A percentile compares a stretch with the other conserved stretches of the same genome.
Conservation (phyloP, 2,113 vertebrate species). For the Rhagologus leucostigma region DNA sequence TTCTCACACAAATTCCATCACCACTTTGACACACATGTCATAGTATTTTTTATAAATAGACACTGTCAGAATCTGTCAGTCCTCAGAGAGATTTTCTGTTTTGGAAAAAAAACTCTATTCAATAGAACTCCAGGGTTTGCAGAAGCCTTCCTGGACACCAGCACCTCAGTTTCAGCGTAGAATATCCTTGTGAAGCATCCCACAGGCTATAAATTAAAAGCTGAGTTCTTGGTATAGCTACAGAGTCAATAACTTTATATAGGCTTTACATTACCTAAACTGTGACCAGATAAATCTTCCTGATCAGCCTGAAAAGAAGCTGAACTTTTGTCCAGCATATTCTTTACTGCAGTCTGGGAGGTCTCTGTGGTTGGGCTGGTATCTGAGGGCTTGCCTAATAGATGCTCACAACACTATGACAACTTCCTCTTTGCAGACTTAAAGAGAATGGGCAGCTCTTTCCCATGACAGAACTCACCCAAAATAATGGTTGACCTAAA, state of each 20-base stretch:
- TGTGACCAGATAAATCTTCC: background rate
- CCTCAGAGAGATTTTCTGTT: background rate
- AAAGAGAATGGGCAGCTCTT: background rate
- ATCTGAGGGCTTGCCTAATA: background rate
- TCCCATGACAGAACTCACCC: background rate
- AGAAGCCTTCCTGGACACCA: background rate
- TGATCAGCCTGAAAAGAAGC: background rate
- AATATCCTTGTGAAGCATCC: background rate
- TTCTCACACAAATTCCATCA: conserved; percentile 1
- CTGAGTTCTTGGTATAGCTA: background rate
- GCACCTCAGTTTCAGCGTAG: background rate
- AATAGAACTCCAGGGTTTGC: background rate
- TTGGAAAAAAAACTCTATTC: background rate
- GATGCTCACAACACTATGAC: background rate
- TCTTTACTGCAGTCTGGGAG: background rate
- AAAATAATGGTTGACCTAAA: background rate
- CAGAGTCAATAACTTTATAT: background rate
- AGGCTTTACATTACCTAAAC: background rate
- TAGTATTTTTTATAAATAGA: background rate
- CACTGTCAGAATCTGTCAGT: background rate
- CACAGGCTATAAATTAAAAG: background rate
- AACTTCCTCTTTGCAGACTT: background rate
- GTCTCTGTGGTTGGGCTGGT: background rate
- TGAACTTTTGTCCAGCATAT: background rate
- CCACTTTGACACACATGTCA: background rate